phyloP scores from a whole-genome alignment of 2,113 vertebrate genomes.

The Apus apus region DNA sequence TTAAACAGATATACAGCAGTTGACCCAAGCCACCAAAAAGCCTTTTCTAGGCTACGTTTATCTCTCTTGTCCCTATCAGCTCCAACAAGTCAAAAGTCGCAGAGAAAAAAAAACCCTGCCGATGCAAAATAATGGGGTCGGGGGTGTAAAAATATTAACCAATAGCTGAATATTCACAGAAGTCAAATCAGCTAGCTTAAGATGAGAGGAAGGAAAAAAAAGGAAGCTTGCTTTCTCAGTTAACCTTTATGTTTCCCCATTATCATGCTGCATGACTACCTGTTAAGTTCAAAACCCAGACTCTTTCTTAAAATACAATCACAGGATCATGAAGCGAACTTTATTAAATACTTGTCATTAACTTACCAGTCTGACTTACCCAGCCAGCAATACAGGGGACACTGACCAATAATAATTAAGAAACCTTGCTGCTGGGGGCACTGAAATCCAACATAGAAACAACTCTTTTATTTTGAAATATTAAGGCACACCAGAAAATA shows the following conservation, averaged over 20 bases:
- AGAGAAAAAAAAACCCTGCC: background rate
- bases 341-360: background rate
- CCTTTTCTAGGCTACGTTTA: background rate
- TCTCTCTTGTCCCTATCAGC: background rate
- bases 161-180: background rate
- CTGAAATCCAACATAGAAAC: background rate
- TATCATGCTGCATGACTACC: background rate
- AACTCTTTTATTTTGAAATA: background rate
- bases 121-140: background rate
- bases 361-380: background rate
- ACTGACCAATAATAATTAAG: background rate
- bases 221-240: background rate
- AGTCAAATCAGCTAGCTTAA: background rate
- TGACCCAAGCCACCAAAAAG: background rate
- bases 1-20: accelerated
- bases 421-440: background rate
- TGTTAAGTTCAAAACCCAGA: background rate
- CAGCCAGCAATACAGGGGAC: background rate
- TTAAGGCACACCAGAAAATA: background rate
- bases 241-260: background rate
- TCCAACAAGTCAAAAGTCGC: background rate
- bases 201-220: background rate
- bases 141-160: background rate
- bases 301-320: background rate
- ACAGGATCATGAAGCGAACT: background rate